These are phyloP conservation scores for Cotesia congregata DNA, from an alignment of 2,888 invertebrate genomes.

Conservation along the genomic window DNA sequence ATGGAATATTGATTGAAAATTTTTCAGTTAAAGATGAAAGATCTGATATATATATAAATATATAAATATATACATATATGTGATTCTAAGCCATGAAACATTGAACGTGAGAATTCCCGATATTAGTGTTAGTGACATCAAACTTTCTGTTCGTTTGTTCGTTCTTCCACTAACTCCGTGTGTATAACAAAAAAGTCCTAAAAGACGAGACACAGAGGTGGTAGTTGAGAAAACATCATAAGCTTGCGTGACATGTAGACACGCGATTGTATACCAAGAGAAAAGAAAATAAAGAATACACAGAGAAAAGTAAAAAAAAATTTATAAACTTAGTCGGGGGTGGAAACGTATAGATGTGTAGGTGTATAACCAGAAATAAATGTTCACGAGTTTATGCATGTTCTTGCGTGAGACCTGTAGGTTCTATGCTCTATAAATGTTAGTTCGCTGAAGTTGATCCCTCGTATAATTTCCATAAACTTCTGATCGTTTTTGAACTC, in stretches of 20 bases:
- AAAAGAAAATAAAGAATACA: constrained; percentile 10
- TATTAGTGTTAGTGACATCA: neutral
- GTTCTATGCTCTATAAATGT: constrained; percentile 34
- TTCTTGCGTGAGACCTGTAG: constrained; percentile 34
- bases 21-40: constrained; percentile 18
- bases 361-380: constrained; percentile 26
- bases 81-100: too few species aligned
- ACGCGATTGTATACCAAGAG: constrained; percentile 32
- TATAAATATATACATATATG: neutral
- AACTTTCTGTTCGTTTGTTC: constrained; percentile 8
- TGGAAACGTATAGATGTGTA: constrained; percentile 12
- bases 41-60: constrained; percentile 17
- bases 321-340: constrained; percentile 8
- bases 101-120: too few species aligned
- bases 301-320: constrained; percentile 6
- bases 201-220: constrained; percentile 28
- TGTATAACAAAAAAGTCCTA: constrained; percentile 21
- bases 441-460: constrained; percentile 45
- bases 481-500: constrained; percentile 47
- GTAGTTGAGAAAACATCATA: constrained; percentile 18
- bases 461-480: constrained; percentile 52
- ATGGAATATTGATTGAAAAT: neutral
- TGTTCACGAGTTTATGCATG: constrained; percentile 34
- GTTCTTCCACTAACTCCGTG: neutral
- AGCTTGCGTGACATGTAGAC: constrained; percentile 41